Conservation (phyloP, 2,888 invertebrate species). For the Hyles lineata region DNA sequence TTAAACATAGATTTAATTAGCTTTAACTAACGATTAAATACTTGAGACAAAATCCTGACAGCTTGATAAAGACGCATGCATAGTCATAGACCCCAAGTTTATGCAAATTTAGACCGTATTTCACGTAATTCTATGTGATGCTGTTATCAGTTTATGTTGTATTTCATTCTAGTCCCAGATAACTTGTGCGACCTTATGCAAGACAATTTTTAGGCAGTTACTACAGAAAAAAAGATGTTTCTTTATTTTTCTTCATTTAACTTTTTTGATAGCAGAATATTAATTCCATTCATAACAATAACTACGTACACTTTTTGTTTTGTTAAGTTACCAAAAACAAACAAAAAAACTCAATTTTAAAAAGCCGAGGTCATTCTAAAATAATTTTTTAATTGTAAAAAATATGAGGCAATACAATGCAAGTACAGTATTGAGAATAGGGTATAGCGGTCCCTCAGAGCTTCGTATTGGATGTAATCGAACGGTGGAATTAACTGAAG, state of each 20-base stretch:
- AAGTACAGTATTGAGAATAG: neutral
- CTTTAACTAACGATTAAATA: conserved; percentile 6
- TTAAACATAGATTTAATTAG: neutral
- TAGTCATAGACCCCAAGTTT: neutral
- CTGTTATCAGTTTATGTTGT: too few relatives aligned
- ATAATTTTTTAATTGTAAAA: neutral
- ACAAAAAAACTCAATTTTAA: neutral
- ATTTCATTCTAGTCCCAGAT: too few relatives aligned
- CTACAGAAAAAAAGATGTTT: too few relatives aligned
- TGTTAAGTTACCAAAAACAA: too few relatives aligned
- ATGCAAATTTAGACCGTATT: neutral
- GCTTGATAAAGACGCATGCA: neutral
- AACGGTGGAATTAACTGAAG: conserved; percentile 49
- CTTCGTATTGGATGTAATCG: conserved; percentile 27
- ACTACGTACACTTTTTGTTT: too few relatives aligned
- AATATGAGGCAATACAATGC: conserved; percentile 8
- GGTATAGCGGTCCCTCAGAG: conserved; percentile 7
- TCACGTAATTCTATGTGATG: too few relatives aligned
- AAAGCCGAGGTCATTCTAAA: neutral
- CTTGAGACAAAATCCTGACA: neutral
- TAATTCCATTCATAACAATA: too few relatives aligned
- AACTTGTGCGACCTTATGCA: too few relatives aligned
- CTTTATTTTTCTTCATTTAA: too few relatives aligned
- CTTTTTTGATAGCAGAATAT: too few relatives aligned
- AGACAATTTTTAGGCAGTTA: too few relatives aligned